phyloP scores from a whole-genome alignment of 2,113 vertebrate species.

The Psilopogon haemacephalus region DNA sequence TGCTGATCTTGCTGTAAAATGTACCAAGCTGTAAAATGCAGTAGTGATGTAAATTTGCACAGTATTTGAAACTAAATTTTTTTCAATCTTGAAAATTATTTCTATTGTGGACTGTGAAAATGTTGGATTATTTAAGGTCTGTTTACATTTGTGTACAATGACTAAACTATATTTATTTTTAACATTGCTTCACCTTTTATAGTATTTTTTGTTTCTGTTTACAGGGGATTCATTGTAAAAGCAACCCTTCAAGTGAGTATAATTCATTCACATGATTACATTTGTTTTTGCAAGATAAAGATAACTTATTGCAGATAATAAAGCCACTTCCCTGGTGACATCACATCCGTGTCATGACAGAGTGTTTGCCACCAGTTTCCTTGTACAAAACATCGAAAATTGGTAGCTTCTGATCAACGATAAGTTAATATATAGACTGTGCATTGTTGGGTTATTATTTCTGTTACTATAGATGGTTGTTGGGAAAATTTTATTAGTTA shows the following conservation, averaged over 20 bases:
- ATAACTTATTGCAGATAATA: background rate
- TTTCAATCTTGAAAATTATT: background rate
- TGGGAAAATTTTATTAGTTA: background rate
- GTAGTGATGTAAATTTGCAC: background rate
- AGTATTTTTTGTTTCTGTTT: constrained; percentile 50
- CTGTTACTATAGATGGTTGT: background rate
- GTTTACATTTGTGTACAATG: background rate
- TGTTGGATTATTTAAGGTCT: background rate
- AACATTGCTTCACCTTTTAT: background rate
- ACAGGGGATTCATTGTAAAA: constrained; percentile 72
- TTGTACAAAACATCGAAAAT: background rate
- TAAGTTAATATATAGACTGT: background rate
- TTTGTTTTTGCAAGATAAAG: background rate
- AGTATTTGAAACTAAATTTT: background rate
- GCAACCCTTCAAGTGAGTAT: constrained; percentile 68
- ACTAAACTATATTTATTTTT: background rate
- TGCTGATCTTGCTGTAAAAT: background rate
- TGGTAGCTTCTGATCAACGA: background rate
- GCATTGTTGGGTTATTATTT: background rate
- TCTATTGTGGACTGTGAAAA: background rate
- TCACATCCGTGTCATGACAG: background rate
- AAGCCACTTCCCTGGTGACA: background rate
- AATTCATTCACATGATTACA: background rate
- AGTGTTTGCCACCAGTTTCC: background rate
- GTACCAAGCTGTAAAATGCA: background rate